phyloP scores from a whole-genome alignment of 2,113 vertebrate genomes.

The Ochotona princeps region DNA sequence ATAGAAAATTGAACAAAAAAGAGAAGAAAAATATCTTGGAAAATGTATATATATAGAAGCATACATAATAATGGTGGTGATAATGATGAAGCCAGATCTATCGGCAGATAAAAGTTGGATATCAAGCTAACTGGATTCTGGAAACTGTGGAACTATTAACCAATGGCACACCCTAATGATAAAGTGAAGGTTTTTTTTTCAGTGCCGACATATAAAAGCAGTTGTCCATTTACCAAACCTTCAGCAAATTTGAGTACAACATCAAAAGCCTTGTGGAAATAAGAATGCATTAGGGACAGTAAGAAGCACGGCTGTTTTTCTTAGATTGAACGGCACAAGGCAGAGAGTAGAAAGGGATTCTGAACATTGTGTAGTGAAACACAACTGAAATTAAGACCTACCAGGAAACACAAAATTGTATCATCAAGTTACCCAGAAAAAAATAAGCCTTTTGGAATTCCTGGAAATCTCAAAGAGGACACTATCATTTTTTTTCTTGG shows the following conservation, averaged over 20 bases:
- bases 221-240: not conserved
- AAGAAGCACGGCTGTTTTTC: not conserved
- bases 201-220: not conserved
- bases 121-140: not conserved
- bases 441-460: not conserved
- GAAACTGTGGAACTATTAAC: not conserved
- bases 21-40: not conserved
- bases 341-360: not conserved
- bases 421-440: not conserved
- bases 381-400: conserved; percentile 3
- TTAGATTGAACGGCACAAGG: conserved; percentile 11
- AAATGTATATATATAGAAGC: not conserved
- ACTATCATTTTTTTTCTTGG: not conserved
- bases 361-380: not conserved
- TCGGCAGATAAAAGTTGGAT: too few relatives aligned
- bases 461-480: not conserved
- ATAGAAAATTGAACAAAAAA: not conserved
- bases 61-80: not conserved
- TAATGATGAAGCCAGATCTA: too few relatives aligned
- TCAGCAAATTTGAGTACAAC: not conserved
- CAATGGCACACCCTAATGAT: not conserved
- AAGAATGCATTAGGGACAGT: not conserved
- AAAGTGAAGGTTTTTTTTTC: not conserved
- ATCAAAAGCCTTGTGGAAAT: not conserved
- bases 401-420: not conserved